These are phyloP conservation scores for Diuraphis noxia DNA, from an alignment of 1,140 invertebrate genomes.

Conservation along the genomic window DNA sequence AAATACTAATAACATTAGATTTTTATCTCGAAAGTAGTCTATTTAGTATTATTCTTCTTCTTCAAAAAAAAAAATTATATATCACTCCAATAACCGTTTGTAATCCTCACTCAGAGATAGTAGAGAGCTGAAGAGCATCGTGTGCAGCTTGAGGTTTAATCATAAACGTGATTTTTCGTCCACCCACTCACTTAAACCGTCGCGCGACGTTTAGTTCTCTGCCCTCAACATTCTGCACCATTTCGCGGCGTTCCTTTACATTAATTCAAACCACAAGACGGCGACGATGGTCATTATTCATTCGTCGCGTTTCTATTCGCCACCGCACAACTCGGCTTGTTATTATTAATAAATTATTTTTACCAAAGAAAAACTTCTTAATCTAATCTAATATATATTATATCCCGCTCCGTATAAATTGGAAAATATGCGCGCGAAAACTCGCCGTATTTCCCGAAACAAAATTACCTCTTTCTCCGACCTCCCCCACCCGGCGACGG, in stretches of 20 bases:
- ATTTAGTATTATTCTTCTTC: no score
- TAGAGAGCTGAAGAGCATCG: background rate
- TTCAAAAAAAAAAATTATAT: no score
- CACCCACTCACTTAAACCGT: background rate
- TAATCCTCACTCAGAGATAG: background rate
- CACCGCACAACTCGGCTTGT: background rate
- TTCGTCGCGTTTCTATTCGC: constrained; percentile 23
- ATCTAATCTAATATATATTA: constrained; percentile 28
- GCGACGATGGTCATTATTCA: background rate
- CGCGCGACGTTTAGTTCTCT: background rate
- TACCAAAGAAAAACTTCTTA: constrained; percentile 25
- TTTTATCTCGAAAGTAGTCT: no score
- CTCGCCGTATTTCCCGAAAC: background rate
- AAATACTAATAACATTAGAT: no score
- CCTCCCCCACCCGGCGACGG: background rate
- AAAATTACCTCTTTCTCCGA: background rate
- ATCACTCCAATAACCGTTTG: no score
- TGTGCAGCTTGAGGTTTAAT: background rate
- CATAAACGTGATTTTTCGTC: background rate
- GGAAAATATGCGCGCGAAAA: constrained; percentile 11
- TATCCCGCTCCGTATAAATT: background rate
- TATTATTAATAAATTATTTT: constrained; percentile 39
- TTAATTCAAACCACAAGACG: constrained; percentile 6
- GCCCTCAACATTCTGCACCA: background rate
- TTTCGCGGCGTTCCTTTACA: constrained; percentile 25